phyloP scores from a whole-genome alignment of 2,797 vertebrate species.

The Emydoidea blandingii region DNA sequence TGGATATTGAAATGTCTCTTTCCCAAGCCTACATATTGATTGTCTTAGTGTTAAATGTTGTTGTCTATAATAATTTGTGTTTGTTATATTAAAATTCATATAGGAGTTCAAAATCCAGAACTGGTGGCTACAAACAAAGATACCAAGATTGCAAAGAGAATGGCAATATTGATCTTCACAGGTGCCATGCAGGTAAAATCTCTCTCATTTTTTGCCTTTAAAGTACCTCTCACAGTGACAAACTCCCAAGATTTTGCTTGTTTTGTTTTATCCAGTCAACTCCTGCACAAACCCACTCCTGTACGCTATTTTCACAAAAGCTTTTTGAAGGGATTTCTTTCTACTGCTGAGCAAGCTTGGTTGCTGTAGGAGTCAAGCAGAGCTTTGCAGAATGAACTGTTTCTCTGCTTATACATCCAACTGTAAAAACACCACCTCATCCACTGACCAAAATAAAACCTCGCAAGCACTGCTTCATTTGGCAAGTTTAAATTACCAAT shows the following conservation, averaged over 20 bases:
- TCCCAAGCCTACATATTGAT: slow-evolving; percentile 90
- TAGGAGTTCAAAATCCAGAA: slow-evolving; percentile 88
- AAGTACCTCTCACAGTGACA: slow-evolving; percentile 92
- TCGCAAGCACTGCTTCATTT: slow-evolving; percentile 67
- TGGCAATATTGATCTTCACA: slow-evolving; percentile 94
- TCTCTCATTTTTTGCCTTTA: slow-evolving; percentile 94
- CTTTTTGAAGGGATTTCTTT: slow-evolving; percentile 89
- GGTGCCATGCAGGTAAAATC: too few species aligned
- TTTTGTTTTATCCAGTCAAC: slow-evolving; percentile 95
- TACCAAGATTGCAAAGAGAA: slow-evolving; percentile 92
- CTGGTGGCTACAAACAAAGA: slow-evolving; percentile 87
- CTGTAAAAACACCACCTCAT: slow-evolving; percentile 73
- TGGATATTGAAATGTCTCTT: slow-evolving; percentile 89
- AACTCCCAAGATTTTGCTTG: slow-evolving; percentile 93
- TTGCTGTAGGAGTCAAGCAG: slow-evolving; percentile 81
- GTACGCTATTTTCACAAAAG: slow-evolving; percentile 93
- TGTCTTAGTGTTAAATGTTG: slow-evolving; percentile 87
- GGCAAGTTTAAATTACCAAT: slow-evolving; percentile 58
- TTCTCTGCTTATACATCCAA: slow-evolving; percentile 80
- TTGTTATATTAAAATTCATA: slow-evolving; percentile 92
- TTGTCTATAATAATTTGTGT: slow-evolving; percentile 86
- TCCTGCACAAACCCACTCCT: slow-evolving; percentile 95
- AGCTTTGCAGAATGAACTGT: slow-evolving; percentile 85
- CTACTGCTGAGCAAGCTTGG: slow-evolving; percentile 87
- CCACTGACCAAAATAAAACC: slow-evolving; percentile 66